Base-by-base conservation (phyloP, 2,797 vertebrate genomes). In the Acrossocheilus wenchowensis region DNA sequence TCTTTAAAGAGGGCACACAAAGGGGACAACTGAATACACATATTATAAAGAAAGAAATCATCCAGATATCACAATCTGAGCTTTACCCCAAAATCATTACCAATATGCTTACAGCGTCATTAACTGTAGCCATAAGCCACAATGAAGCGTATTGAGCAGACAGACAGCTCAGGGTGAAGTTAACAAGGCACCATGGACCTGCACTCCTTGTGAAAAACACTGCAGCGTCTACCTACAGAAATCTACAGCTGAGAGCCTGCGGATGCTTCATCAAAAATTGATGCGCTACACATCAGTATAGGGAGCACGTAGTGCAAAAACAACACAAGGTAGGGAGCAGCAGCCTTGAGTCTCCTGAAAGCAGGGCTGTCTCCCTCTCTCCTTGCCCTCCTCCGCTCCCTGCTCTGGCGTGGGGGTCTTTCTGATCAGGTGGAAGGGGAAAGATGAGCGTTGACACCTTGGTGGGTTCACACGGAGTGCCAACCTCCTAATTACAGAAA, bases 261-360 rank as follows among this genome's bases (percentile, higher is more conserved):
- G 82, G 88, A 89, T 89, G 88, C 88, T 88, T 95, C 95, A 96
- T 96, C 93, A 96, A 96, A 96, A 94, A 96, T 96, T 94, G 94
- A 96, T 96, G 94, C 85, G 81, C 88, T 93, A 91, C 83, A 89
- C 94, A 96, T 96, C 93, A 92, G 95, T 95, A 96, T 93, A 95
- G 94, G 90, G 94, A 95, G 95, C 95, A 96, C 95, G 95, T 96
- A 95, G 93, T 88, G 90, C 92, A 94, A 95, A 93, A 95, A 95
- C 94, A 95, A 95, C 94, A 94, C 94, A 95, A 93, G 94, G 93
- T 92, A 94, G 81, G 19, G 88, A 87, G 87, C 78, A 85, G 83
- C 86, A 94, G 94, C 93, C 94, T 94, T 92, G 94, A 94, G 94
- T 94, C 94, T 94, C 93, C 89, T 90, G 88, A 83, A 90, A 87